Evolutionary conservation across 2,888 invertebrate species (phyloP).

Genomic region (Volucella inanis): DNA sequence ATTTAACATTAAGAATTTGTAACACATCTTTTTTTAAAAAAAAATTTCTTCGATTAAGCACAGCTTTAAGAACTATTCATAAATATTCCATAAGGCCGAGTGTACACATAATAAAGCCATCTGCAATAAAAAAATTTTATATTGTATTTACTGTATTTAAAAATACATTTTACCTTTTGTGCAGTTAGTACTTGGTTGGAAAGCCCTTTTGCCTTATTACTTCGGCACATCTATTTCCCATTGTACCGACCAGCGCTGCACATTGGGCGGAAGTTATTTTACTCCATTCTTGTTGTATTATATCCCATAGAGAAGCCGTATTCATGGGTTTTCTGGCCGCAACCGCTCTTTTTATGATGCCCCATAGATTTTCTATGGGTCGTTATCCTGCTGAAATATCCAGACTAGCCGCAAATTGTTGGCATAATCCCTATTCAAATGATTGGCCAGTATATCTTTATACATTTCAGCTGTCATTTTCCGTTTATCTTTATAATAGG

Average conservation of each 20-base stretch:
- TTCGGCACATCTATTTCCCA: not conserved
- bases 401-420: not conserved
- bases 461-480: slow-evolving; percentile 1
- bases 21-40: too few relatives aligned
- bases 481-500: not conserved
- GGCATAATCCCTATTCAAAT: slow-evolving; percentile 3
- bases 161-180: too few relatives aligned
- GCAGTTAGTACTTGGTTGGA: too few relatives aligned
- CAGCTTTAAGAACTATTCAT: too few relatives aligned
- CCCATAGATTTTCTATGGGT: too few relatives aligned
- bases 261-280: not conserved
- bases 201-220: too few relatives aligned
- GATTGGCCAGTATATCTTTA: not conserved
- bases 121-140: too few relatives aligned
- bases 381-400: not conserved
- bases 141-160: too few relatives aligned
- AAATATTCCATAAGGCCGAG: too few relatives aligned
- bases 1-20: too few relatives aligned
- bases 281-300: slow-evolving; percentile 2
- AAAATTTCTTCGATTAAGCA: too few relatives aligned
- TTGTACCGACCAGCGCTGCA: slow-evolving; percentile 4
- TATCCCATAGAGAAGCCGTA: not conserved
- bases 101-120: too few relatives aligned
- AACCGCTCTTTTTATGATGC: slow-evolving; percentile 3
- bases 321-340: not conserved